A percentile compares a stretch with the other conserved stretches of the same genome.
phyloP scores from a whole-genome alignment of 2,797 vertebrate species.

The Parauchenoglanis punctatus region DNA sequence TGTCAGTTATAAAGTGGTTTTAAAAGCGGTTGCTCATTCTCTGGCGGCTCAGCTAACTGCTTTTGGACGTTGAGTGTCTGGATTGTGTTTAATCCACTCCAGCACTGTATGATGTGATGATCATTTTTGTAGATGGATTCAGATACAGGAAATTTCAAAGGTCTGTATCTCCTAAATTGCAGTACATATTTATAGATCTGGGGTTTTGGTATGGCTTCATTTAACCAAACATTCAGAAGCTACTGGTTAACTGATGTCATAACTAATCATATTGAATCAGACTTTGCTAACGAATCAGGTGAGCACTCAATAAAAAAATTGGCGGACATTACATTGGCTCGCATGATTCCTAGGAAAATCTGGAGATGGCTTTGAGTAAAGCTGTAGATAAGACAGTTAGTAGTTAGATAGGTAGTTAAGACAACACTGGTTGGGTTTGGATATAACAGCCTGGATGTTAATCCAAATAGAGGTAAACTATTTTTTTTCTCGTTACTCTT shows the following conservation, averaged over 20 bases:
- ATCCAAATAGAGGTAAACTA: not conserved
- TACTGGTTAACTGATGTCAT: not conserved
- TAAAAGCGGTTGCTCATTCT: not conserved
- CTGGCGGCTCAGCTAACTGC: not conserved
- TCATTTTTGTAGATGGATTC: not conserved
- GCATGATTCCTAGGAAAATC: not conserved
- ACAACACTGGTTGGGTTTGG: not conserved
- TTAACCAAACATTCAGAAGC: not conserved
- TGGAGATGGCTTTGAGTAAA: not conserved
- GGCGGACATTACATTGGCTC: no score
- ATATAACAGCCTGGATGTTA: not conserved
- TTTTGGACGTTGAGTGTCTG: not conserved
- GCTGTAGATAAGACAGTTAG: not conserved
- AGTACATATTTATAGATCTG: no score
- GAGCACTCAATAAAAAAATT: not conserved
- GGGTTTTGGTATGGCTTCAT: not conserved
- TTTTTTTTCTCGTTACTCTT: not conserved
- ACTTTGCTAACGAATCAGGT: not conserved
- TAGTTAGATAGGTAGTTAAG: not conserved
- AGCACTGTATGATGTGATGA: not conserved
- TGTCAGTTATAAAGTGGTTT: not conserved
- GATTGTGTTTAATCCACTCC: not conserved
- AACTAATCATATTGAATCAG: not conserved
- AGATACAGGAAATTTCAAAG: not conserved
- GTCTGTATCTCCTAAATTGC: not conserved